phyloP scores from a whole-genome alignment of 2,888 invertebrate genomes.

The Erebia epiphron region DNA sequence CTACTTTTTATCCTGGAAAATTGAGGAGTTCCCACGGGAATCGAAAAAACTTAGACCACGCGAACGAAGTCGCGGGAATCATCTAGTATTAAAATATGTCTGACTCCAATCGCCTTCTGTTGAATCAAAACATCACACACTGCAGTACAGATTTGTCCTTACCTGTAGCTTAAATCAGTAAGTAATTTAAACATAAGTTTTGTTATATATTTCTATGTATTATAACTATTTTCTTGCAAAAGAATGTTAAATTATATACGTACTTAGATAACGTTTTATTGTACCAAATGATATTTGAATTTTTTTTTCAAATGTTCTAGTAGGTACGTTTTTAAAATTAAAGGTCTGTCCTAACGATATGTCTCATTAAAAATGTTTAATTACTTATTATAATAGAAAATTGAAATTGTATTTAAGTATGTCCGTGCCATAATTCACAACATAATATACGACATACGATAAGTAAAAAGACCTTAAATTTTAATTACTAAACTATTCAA shows the following conservation, averaged over 20 bases:
- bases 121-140: not conserved
- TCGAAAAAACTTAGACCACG: too few relatives aligned
- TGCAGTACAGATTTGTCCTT: not conserved
- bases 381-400: not conserved
- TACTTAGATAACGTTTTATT: not conserved
- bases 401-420: not conserved
- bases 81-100: too few relatives aligned
- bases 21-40: too few relatives aligned
- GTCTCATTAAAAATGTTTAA: not conserved
- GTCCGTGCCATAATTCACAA: constrained; percentile 17
- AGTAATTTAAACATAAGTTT: not conserved
- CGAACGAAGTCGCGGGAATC: too few relatives aligned
- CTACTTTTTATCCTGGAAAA: too few relatives aligned
- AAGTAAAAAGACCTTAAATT: constrained; percentile 3
- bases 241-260: not conserved
- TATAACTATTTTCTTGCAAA: too few relatives aligned
- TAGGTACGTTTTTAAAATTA: constrained; percentile 1
- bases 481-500: not conserved
- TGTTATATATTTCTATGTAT: too few relatives aligned
- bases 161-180: not conserved
- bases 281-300: constrained; percentile 14
- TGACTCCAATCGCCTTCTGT: not conserved
- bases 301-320: not conserved
- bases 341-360: not conserved
- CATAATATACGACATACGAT: constrained; percentile 3